Evolutionary conservation across 2,113 vertebrate species (phyloP).

Genomic region (Astatotilapia flaviijosephi): DNA sequence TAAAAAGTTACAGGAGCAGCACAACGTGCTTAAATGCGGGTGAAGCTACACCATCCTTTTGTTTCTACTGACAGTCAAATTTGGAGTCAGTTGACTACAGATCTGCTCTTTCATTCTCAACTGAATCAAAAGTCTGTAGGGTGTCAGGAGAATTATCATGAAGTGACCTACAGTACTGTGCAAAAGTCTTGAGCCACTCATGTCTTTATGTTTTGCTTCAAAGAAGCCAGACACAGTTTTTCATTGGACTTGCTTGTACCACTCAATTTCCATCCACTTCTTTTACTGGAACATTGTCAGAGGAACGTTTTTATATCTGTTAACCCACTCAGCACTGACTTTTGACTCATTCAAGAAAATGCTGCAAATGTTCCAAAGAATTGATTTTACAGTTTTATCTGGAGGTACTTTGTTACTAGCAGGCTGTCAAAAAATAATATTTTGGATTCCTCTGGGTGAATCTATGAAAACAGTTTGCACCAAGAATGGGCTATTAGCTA

Average conservation of each 20-base stretch:
- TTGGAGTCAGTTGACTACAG: not conserved
- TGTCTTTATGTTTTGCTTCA: not conserved
- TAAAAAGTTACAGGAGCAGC: not conserved
- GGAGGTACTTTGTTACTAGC: not conserved
- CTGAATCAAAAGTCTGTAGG: not conserved
- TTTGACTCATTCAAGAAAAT: not conserved
- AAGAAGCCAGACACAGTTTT: not conserved
- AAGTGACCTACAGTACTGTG: not conserved
- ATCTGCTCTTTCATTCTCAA: not conserved
- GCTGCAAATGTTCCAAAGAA: not conserved
- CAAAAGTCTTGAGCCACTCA: not conserved
- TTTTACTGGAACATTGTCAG: not conserved
- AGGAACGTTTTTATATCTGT: not conserved
- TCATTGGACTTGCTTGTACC: not conserved
- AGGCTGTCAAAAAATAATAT: not conserved
- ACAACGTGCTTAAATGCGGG: fast-evolving
- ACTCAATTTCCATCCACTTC: not conserved
- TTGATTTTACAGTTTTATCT: not conserved
- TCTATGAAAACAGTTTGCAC: not conserved
- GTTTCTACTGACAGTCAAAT: not conserved
- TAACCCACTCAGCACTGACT: not conserved
- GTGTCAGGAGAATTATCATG: not conserved
- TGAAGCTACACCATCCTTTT: not conserved
- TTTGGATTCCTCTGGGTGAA: not conserved
- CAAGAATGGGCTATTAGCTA: not conserved